phyloP scores from a whole-genome alignment of 2,113 vertebrate genomes.

The Ranitomeya variabilis region DNA sequence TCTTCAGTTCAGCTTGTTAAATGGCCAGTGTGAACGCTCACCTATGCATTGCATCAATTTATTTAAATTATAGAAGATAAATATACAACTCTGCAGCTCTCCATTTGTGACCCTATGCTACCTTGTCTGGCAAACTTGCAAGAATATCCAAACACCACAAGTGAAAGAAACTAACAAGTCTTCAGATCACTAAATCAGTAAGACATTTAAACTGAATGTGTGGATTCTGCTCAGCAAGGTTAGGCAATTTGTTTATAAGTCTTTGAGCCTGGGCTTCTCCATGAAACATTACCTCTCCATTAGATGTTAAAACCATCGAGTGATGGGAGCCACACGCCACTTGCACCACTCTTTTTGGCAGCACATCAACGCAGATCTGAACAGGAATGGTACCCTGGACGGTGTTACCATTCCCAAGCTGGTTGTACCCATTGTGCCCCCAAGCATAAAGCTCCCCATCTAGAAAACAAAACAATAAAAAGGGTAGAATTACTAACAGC shows the following conservation, averaged over 20 bases:
- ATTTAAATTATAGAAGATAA: too few relatives aligned
- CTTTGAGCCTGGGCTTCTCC: neutral
- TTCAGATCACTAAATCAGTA: too few relatives aligned
- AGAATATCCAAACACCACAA: too few relatives aligned
- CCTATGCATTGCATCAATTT: too few relatives aligned
- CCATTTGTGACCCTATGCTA: too few relatives aligned
- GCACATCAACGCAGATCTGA: slow-evolving; percentile 87
- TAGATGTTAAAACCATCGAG: slow-evolving; percentile 87
- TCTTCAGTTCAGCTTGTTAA: too few relatives aligned
- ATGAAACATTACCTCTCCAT: slow-evolving; percentile 86
- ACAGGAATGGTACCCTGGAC: slow-evolving; percentile 88
- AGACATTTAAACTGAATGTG: neutral
- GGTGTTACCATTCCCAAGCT: slow-evolving; percentile 92
- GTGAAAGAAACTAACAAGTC: too few relatives aligned
- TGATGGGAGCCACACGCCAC: slow-evolving; percentile 97
- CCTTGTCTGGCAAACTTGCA: too few relatives aligned
- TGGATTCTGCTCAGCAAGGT: neutral
- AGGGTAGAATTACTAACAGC: neutral
- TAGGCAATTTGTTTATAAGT: neutral
- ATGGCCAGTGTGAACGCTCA: too few relatives aligned
- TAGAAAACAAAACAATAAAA: slow-evolving; percentile 64
- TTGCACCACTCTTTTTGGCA: slow-evolving; percentile 86
- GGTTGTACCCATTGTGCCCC: slow-evolving; percentile 97
- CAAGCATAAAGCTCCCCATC: slow-evolving; percentile 94
- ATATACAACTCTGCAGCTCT: too few relatives aligned